Percentiles rank a stretch among this genome's conserved stretches.
Conservation (phyloP, 2,113 vertebrate species). For the Ellobius talpinus region DNA sequence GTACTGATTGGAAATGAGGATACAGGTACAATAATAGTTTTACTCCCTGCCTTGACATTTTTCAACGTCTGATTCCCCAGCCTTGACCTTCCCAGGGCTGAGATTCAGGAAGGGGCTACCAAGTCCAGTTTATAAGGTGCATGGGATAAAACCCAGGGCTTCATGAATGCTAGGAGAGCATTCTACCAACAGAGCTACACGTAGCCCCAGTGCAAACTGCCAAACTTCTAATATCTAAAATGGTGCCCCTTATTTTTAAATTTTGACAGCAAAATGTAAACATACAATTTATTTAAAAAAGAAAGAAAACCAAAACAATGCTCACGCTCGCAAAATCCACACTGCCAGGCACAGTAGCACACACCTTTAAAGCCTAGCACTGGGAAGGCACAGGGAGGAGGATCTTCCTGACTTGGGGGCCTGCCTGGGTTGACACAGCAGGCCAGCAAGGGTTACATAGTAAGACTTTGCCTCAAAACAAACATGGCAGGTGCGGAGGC, state of each 20-base stretch:
- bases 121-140: too few species aligned
- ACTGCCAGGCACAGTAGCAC: background rate
- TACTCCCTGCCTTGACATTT: background rate
- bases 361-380: background rate
- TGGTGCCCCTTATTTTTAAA: background rate
- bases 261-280: constrained; percentile 39
- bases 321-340: background rate
- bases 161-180: background rate
- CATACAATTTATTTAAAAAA: background rate
- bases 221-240: constrained; percentile 17
- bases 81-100: background rate
- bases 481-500: background rate
- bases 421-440: background rate
- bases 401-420: background rate
- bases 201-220: background rate
- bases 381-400: background rate
- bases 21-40: background rate
- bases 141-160: background rate
- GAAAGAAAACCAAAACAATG: background rate
- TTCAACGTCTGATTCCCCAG: background rate
- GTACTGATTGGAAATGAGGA: background rate
- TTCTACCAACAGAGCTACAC: background rate
- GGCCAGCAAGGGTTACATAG: background rate
- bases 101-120: background rate
- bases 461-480: background rate